phyloP scores from a whole-genome alignment of 2,113 vertebrate genomes.

The Spermophilus dauricus region DNA sequence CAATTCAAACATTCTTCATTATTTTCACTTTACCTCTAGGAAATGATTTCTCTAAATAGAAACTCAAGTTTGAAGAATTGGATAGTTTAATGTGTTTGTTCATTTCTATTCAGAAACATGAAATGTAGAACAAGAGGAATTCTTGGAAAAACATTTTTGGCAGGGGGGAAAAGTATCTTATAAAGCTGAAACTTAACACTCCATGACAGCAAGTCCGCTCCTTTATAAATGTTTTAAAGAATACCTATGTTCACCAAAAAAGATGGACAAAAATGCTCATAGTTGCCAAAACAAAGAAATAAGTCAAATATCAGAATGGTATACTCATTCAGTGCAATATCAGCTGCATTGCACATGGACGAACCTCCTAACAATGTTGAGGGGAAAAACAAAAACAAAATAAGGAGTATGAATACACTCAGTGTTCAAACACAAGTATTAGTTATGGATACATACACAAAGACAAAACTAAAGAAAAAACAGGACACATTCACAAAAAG shows the following conservation, averaged over 20 bases:
- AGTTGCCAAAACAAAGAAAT: neutral
- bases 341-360: neutral
- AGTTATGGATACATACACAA: neutral
- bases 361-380: neutral
- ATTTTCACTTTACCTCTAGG: conserved; percentile 40
- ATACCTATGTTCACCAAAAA: conserved; percentile 22
- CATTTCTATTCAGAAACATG: conserved; percentile 38
- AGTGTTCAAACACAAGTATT: neutral
- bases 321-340: neutral
- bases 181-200: conserved; percentile 34
- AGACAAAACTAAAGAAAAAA: conserved; percentile 53
- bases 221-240: neutral
- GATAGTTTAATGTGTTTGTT: neutral
- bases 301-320: neutral
- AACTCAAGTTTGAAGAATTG: conserved; percentile 39
- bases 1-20: neutral
- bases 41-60: conserved; percentile 62
- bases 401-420: neutral
- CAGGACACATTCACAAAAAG: neutral
- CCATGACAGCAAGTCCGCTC: neutral
- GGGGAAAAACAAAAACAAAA: conserved; percentile 19
- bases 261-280: conserved; percentile 10
- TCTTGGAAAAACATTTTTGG: conserved; percentile 21
- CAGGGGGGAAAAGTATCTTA: neutral
- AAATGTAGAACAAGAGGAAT: conserved; percentile 46